Percentiles rank a stretch among this genome's conserved stretches.
Conservation (phyloP, 2,888 invertebrate genomes). For the Sinopyrophorus schimmeli region DNA sequence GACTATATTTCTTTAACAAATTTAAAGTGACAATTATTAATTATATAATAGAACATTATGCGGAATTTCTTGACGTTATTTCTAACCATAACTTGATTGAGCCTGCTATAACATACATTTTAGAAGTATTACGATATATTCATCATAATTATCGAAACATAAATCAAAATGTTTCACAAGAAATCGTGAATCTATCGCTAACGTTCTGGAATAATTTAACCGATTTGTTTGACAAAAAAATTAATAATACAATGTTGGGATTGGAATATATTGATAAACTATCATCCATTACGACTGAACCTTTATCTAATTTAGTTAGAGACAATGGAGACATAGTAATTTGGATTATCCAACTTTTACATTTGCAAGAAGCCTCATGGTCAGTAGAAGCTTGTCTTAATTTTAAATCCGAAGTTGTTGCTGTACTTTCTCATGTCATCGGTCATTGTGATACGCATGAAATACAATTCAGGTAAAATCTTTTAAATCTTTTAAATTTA, state of each 20-base stretch:
- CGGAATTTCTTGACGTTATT: constrained; percentile 33
- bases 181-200: constrained; percentile 31
- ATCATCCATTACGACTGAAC: background rate
- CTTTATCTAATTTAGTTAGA: constrained; percentile 11
- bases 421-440: constrained; percentile 31
- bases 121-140: constrained; percentile 32
- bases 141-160: constrained; percentile 28
- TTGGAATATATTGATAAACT: constrained; percentile 39
- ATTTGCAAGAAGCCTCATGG: constrained; percentile 22
- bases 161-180: constrained; percentile 20
- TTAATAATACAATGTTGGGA: constrained; percentile 31
- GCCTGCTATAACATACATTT: constrained; percentile 11
- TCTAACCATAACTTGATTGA: background rate
- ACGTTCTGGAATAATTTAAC: constrained; percentile 39
- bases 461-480: constrained; percentile 40
- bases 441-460: constrained; percentile 31
- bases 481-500: too few species aligned
- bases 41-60: constrained; percentile 40
- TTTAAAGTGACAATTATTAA: constrained; percentile 43
- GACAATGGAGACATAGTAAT: constrained; percentile 14
- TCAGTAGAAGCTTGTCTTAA: constrained; percentile 27
- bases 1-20: constrained; percentile 42
- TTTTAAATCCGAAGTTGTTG: constrained; percentile 37
- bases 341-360: constrained; percentile 33
- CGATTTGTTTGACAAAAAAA: constrained; percentile 36